Evolutionary conservation across 1,140 invertebrate genomes (phyloP).

Genomic region (Drosophila saltans): DNA sequence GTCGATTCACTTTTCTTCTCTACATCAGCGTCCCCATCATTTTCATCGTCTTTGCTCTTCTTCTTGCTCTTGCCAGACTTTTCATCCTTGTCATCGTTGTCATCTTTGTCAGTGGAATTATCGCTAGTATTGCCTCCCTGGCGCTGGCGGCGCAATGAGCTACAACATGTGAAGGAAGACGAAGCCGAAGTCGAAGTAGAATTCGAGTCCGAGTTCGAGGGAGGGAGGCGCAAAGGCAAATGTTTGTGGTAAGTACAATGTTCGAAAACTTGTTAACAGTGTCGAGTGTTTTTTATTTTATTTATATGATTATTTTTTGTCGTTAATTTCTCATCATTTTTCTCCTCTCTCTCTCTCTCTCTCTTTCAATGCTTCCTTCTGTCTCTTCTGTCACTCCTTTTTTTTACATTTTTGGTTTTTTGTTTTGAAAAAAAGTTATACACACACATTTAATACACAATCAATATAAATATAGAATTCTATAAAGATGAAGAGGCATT

Average conservation of each 20-base stretch:
- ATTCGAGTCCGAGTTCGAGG: slow-evolving; percentile 21
- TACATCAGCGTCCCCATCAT: slow-evolving; percentile 51
- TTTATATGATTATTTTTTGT: not conserved
- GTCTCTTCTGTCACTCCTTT: not conserved
- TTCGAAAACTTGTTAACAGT: slow-evolving; percentile 7
- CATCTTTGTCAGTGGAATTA: slow-evolving; percentile 73
- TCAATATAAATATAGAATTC: not conserved
- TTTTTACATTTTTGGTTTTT: not conserved
- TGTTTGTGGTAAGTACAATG: slow-evolving; percentile 28
- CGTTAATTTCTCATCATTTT: not conserved
- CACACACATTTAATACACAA: no score
- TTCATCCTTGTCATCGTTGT: slow-evolving; percentile 66
- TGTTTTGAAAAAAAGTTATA: slow-evolving; percentile 1
- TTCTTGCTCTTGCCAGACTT: slow-evolving; percentile 62
- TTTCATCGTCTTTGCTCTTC: slow-evolving; percentile 62
- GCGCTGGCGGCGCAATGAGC: slow-evolving; percentile 80
- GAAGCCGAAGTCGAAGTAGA: slow-evolving; percentile 67
- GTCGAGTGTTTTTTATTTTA: not conserved
- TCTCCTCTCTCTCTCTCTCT: not conserved
- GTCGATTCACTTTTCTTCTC: slow-evolving; percentile 48
- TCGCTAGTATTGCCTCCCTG: slow-evolving; percentile 72
- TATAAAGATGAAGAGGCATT: slow-evolving; percentile 3
- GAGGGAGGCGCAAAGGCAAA: slow-evolving; percentile 59
- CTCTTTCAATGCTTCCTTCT: not conserved
- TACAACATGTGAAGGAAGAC: slow-evolving; percentile 51